A percentile compares a stretch with the other conserved stretches of the same genome.
These are phyloP conservation scores for Hozukius guyotensis DNA, from an alignment of 2,797 vertebrate genomes.

Conservation along the genomic window DNA sequence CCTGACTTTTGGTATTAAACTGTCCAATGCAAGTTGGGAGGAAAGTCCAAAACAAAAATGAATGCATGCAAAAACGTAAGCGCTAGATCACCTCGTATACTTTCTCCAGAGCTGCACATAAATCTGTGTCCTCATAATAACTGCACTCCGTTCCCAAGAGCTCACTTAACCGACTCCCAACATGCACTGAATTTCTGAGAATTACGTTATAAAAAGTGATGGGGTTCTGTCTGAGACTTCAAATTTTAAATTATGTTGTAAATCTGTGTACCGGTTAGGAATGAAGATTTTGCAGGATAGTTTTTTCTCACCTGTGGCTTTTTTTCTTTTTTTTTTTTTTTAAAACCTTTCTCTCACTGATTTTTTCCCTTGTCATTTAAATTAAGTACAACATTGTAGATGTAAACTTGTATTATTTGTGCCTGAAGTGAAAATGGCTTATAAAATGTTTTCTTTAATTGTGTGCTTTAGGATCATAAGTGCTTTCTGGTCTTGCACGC, in stretches of 20 bases:
- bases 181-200: conserved; percentile 2
- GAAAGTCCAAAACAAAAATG: neutral
- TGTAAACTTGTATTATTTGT: conserved; percentile 71
- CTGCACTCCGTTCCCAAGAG: neutral
- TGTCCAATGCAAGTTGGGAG: conserved; percentile 5
- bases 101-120: conserved; percentile 5
- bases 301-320: conserved; percentile 12
- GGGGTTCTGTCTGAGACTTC: neutral
- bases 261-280: conserved; percentile 25
- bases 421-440: conserved; percentile 78
- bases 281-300: conserved; percentile 18
- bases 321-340: conserved; percentile 2
- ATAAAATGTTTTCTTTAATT: conserved; percentile 70
- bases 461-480: conserved; percentile 85
- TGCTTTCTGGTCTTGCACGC: conserved; percentile 96
- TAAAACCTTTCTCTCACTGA: neutral
- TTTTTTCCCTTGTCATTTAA: conserved; percentile 35
- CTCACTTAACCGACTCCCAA: neutral
- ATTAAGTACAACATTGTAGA: conserved; percentile 55
- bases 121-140: neutral
- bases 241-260: conserved; percentile 10
- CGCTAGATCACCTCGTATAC: neutral
- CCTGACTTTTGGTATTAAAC: conserved; percentile 16
- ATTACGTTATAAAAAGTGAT: conserved; percentile 20
- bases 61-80: neutral